Evolutionary conservation across 30 jellyfish, hydroid and myxozoan species (phyloP).

Genomic region (Aurelia coerulea): DNA sequence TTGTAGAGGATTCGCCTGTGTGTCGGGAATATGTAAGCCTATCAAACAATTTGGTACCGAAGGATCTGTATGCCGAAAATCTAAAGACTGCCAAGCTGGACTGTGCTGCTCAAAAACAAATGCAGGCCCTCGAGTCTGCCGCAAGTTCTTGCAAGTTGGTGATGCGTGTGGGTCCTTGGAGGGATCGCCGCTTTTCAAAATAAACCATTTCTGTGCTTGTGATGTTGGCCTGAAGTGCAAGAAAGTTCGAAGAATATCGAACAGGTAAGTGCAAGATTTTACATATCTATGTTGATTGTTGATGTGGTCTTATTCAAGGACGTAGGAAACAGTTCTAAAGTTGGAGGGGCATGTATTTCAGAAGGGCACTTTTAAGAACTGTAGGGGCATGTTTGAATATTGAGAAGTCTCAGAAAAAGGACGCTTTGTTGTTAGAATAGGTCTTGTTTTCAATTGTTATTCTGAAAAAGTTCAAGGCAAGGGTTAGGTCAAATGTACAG

Average conservation of each 20-base stretch:
- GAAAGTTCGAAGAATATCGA: slow-evolving; percentile 55
- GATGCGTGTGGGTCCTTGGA: slow-evolving; percentile 75
- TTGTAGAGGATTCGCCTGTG: slow-evolving; percentile 94
- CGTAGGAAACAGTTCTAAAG: neutral
- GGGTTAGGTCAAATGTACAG: no score
- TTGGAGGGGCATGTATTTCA: no score
- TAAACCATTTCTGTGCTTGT: slow-evolving; percentile 80
- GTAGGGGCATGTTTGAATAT: no score
- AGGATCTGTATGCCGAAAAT: slow-evolving; percentile 84
- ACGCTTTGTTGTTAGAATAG: no score
- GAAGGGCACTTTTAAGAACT: no score
- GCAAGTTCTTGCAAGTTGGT: slow-evolving; percentile 73
- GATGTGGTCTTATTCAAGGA: neutral
- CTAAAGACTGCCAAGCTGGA: slow-evolving; percentile 89
- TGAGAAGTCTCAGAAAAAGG: no score
- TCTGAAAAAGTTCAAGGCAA: no score
- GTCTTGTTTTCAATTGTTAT: no score
- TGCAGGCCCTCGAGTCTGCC: slow-evolving; percentile 78
- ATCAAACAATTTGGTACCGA: slow-evolving; percentile 47
- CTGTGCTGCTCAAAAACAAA: slow-evolving; percentile 85
- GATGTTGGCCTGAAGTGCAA: slow-evolving; percentile 82
- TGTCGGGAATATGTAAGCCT: slow-evolving; percentile 81
- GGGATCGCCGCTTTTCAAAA: slow-evolving; percentile 38
- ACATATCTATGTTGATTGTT: neutral
- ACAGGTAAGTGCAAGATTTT: slow-evolving; percentile 15